Conservation (phyloP, 2,888 invertebrate genomes). For the Iphiclides podalirius region DNA sequence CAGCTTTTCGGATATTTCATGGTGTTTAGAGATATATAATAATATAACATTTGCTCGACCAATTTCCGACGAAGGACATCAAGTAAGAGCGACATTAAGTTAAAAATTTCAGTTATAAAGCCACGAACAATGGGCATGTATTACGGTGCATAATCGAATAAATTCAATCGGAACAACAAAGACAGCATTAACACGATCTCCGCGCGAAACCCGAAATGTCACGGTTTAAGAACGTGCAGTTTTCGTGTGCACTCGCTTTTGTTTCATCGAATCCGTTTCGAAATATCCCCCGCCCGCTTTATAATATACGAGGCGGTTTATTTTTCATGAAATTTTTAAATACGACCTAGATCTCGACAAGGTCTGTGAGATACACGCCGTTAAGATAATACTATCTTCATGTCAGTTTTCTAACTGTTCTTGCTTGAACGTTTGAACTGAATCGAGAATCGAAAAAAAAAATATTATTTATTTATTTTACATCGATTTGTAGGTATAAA, state of each 20-base stretch:
- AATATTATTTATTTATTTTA: too few relatives aligned
- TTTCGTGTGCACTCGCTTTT: constrained; percentile 4
- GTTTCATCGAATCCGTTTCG: constrained; percentile 2
- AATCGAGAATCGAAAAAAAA: too few relatives aligned
- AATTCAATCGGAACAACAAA: constrained; percentile 13
- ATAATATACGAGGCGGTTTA: neutral
- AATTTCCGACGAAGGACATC: too few relatives aligned
- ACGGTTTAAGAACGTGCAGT: constrained; percentile 2
- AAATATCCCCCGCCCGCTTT: neutral
- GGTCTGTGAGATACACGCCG: neutral
- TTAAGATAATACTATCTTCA: neutral
- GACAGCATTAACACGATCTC: constrained; percentile 9
- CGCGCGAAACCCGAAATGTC: constrained; percentile 7
- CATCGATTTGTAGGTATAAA: too few relatives aligned
- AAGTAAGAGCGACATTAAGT: neutral
- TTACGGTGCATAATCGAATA: constrained; percentile 5
- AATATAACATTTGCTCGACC: too few relatives aligned
- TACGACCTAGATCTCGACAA: constrained; percentile 24
- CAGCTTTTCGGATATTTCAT: too few relatives aligned
- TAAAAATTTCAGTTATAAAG: neutral
- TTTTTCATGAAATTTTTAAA: constrained; percentile 19
- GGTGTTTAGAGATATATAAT: too few relatives aligned
- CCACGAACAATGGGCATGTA: neutral
- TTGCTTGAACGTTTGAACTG: too few relatives aligned
- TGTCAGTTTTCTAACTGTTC: too few relatives aligned